These are phyloP conservation scores for Aurelia sp. DNA, from an alignment of 30 jellyfish, hydroid and myxozoan genomes.

Conservation along the genomic window DNA sequence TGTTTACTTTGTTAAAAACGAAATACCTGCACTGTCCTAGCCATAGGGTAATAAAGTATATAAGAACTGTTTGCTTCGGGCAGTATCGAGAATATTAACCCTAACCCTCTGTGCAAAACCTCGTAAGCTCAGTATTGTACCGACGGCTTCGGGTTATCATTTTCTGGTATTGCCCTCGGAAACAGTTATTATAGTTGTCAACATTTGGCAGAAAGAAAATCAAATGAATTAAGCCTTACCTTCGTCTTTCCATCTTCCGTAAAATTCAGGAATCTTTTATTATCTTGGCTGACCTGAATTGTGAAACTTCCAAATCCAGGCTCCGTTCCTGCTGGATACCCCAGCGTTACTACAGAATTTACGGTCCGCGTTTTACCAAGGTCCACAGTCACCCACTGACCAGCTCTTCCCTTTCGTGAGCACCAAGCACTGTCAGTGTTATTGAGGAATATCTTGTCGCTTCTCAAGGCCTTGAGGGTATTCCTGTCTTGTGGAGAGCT, in stretches of 20 bases:
- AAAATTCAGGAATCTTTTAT: conserved; percentile 8
- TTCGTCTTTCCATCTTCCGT: conserved; percentile 31
- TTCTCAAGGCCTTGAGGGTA: conserved; percentile 15
- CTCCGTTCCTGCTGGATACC: conserved; percentile 74
- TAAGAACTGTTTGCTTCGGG: too few species aligned
- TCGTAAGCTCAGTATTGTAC: too few species aligned
- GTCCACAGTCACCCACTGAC: conserved; percentile 59
- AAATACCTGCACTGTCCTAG: too few species aligned
- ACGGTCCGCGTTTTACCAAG: conserved; percentile 60
- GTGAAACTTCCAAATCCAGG: conserved; percentile 65
- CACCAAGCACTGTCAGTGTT: conserved; percentile 67
- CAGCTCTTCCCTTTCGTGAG: conserved; percentile 16
- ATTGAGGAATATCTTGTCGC: conserved; percentile 29
- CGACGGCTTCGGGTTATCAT: too few species aligned
- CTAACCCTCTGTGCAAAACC: too few species aligned
- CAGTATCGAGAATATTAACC: too few species aligned
- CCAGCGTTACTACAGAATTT: conserved; percentile 26
- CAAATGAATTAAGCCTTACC: conserved; percentile 5
- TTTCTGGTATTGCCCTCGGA: too few species aligned
- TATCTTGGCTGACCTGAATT: conserved; percentile 56
- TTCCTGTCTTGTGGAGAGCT: conserved; percentile 65
- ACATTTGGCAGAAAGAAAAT: too few species aligned
- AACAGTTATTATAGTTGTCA: too few species aligned
- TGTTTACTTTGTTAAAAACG: too few species aligned
- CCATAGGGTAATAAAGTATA: too few species aligned